phyloP scores from a whole-genome alignment of 2,113 vertebrate species.

The Elephantulus edwardii region DNA sequence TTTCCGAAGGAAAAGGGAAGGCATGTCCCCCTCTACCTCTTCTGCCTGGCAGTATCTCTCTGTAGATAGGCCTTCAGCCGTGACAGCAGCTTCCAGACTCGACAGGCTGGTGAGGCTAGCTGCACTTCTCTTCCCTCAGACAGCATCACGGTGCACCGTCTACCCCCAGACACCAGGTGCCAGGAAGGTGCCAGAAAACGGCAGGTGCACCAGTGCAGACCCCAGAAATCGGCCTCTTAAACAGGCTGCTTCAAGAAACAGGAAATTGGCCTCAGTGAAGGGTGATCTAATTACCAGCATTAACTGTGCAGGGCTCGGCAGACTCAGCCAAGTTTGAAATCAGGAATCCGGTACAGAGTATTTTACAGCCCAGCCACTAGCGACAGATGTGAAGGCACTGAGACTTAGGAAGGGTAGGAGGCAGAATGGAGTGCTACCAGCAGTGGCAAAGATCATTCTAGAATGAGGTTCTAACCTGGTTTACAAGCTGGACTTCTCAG shows the following conservation, averaged over 20 bases:
- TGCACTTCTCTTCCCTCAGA: conserved; percentile 39
- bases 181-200: conserved; percentile 61
- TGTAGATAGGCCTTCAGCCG: not conserved
- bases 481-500: no score
- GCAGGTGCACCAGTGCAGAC: conserved; percentile 65
- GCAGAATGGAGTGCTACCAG: accelerated
- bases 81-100: not conserved
- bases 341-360: not conserved
- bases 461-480: not conserved
- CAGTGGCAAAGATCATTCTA: not conserved
- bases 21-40: not conserved
- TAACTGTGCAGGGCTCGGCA: not conserved
- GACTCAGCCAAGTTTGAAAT: not conserved
- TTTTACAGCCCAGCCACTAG: not conserved
- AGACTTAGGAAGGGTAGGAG: not conserved
- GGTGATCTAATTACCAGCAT: not conserved
- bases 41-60: not conserved
- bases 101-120: not conserved
- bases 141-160: conserved; percentile 70
- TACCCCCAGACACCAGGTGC: conserved; percentile 55
- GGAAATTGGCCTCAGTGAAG: conserved; percentile 8
- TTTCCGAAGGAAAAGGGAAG: not conserved
- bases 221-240: conserved; percentile 12
- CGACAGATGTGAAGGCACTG: not conserved
- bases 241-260: conserved; percentile 17